Conservation (phyloP, 2,797 vertebrate species). For the Nasua narica region DNA sequence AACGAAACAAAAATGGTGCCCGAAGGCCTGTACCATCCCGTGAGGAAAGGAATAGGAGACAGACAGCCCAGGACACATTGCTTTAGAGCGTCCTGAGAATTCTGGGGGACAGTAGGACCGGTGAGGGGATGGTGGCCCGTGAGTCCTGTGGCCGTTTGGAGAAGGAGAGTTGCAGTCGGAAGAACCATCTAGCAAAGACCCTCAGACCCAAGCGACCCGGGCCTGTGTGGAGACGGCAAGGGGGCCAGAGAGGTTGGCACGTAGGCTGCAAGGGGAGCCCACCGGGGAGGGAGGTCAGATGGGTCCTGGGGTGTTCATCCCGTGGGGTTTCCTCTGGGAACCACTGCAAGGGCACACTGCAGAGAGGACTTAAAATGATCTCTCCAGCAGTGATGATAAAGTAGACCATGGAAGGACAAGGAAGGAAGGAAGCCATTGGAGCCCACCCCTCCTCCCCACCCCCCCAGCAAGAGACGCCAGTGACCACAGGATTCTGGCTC, state of each 20-base stretch:
- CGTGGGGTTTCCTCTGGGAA: background rate
- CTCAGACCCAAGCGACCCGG: background rate
- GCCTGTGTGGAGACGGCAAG: background rate
- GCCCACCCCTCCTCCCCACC: too few species aligned
- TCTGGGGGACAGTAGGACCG: background rate
- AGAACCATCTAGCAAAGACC: too few species aligned
- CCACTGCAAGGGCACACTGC: background rate
- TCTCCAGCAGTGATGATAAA: background rate
- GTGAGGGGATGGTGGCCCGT: accelerated
- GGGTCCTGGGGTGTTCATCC: too few species aligned
- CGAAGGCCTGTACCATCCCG: too few species aligned
- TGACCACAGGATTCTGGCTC: background rate
- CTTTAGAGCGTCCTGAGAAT: too few species aligned
- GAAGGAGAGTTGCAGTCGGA: background rate
- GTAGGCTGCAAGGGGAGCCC: background rate
- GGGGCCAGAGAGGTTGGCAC: background rate
- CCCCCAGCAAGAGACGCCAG: background rate
- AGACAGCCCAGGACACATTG: background rate
- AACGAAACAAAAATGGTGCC: background rate
- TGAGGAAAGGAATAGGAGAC: background rate
- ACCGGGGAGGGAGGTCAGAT: background rate
- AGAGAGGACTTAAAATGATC: background rate
- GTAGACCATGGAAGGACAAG: accelerated
- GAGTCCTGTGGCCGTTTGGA: background rate
- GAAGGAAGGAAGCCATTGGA: background rate